A percentile compares a stretch with the other conserved stretches of the same genome.
Evolutionary conservation across 2,113 vertebrate species (phyloP).

Genomic region (Aythya baeri): DNA sequence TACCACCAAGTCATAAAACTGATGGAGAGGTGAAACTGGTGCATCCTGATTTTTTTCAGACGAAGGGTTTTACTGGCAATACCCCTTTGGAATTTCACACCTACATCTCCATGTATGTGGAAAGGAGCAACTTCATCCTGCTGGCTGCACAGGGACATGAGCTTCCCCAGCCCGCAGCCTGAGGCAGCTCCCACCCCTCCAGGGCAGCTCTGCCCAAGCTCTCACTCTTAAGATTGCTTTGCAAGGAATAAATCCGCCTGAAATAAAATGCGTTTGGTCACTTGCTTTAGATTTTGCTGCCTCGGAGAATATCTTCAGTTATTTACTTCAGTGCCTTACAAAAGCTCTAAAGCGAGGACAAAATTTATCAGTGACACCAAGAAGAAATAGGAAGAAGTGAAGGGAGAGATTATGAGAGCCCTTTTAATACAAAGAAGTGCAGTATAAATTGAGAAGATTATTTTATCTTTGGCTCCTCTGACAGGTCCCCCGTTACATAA

Average conservation of each 20-base stretch:
- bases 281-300: neutral
- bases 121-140: neutral
- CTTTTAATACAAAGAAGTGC: slow-evolving; percentile 33
- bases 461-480: slow-evolving; percentile 42
- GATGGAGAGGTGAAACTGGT: neutral
- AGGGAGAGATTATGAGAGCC: slow-evolving; percentile 4
- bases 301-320: neutral
- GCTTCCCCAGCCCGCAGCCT: neutral
- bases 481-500: slow-evolving; percentile 53
- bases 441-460: slow-evolving; percentile 50
- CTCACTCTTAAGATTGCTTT: neutral
- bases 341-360: neutral
- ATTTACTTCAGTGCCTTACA: neutral
- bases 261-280: neutral
- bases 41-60: neutral
- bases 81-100: neutral
- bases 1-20: neutral
- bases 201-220: neutral
- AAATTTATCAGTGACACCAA: slow-evolving; percentile 16
- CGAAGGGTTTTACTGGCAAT: neutral
- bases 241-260: neutral
- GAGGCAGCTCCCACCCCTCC: neutral
- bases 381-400: slow-evolving; percentile 7
- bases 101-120: neutral
- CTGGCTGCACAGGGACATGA: neutral